Percentiles rank a stretch among this genome's conserved stretches.
Conservation (phyloP, 2,888 invertebrate genomes). For the Leistus spinibarbis region DNA sequence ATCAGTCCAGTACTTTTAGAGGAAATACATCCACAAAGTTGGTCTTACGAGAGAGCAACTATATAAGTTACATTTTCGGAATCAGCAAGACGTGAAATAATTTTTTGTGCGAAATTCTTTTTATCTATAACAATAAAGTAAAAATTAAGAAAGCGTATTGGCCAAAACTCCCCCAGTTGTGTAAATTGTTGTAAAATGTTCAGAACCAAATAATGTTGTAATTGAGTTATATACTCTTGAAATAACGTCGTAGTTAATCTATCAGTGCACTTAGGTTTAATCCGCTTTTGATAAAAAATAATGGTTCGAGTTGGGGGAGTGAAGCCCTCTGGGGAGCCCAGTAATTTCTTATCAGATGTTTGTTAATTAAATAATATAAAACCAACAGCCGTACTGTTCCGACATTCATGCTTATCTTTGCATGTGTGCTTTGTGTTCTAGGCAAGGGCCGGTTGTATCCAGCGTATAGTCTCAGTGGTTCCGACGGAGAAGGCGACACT, state of each 20-base stretch:
- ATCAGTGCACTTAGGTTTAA: constrained; percentile 25
- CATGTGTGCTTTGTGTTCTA: constrained; percentile 54
- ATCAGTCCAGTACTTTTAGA: no score
- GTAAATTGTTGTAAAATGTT: neutral
- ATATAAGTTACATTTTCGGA: no score
- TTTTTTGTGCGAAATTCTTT: no score
- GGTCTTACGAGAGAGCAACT: no score
- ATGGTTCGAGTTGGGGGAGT: neutral
- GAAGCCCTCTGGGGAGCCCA: neutral
- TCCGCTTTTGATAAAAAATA: constrained; percentile 13
- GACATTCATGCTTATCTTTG: constrained; percentile 23
- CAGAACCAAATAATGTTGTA: neutral
- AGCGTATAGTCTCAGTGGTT: constrained; percentile 77
- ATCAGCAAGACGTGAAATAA: no score
- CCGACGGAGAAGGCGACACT: constrained; percentile 70
- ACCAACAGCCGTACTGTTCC: neutral
- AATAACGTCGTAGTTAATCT: neutral
- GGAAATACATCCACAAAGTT: no score
- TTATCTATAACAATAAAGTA: no score
- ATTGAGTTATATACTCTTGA: neutral
- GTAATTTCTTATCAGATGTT: constrained; percentile 19
- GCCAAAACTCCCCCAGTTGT: neutral
- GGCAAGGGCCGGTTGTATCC: constrained; percentile 84
- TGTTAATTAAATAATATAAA: constrained; percentile 25
- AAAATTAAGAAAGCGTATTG: neutral